Base-by-base conservation (phyloP, 64 coral and sea anemone species). In the Trachythela sp. region DNA sequence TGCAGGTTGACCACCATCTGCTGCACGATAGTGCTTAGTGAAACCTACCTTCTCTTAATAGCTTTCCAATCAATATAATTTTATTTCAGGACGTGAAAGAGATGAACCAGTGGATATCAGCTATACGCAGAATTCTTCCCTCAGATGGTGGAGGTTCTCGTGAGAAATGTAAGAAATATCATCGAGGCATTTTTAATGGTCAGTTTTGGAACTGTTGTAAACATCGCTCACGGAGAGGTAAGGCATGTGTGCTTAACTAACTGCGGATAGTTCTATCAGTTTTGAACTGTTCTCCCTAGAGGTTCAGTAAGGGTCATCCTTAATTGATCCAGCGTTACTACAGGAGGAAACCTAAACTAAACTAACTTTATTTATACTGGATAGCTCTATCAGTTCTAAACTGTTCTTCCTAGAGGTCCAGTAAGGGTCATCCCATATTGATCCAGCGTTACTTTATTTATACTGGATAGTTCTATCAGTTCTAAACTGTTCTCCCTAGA, bases 61-160 rank as follows among this genome's bases (percentile, higher is more conserved):
- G 32, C 27, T 72, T 26, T 72, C 0, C 68, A 35, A n/a, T n/a
- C n/a, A n/a, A n/a, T n/a, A n/a, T n/a, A n/a, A n/a, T n/a, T 89
- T 83, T 72, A 4, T 33, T 48, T 18, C 67, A 99, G 96, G 87
- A 95, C 56, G 96, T 99, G 14, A 99, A 99, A 48, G 96, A 99
- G 41, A 99, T 99, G 96, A 99, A 94, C 56, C 93, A 99, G 27
- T 99, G 96, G 96, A 54, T 99, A 38, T 99, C 96, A 7, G 96
- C 96, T 0, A 99, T 99, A 43, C 94, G 96, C 38, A 94, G 75
- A 35, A 39, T 80, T 80, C 75, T 80, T 9, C 75, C 75, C 13
- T 37, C 33, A 15, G 15, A 39, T 36, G 20, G 5, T 27, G 56
- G 56, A 24, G 30, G 75, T 80, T 0, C 33, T 80, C 31, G 37